Conservation (phyloP, 2,113 vertebrate species). For the Sceloporus undulatus region DNA sequence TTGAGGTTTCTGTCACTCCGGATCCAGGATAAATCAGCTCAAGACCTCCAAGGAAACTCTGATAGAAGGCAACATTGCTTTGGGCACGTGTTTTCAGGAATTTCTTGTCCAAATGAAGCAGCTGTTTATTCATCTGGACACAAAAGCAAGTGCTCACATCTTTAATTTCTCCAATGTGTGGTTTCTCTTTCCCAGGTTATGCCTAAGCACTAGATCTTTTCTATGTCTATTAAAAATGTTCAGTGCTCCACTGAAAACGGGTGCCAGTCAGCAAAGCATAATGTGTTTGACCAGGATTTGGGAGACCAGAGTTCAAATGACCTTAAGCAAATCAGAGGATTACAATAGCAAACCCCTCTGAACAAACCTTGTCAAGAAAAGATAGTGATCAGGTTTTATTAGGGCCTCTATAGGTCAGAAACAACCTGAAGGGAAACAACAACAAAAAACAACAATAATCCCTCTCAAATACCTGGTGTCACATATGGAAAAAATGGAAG, state of each 20-base stretch:
- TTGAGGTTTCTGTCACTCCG: slow-evolving; percentile 16
- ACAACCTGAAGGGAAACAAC: too few species aligned
- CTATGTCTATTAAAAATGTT: not conserved
- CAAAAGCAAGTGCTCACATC: rapidly evolving
- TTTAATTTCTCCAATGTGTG: rapidly evolving
- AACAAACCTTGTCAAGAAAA: too few species aligned
- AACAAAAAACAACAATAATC: too few species aligned
- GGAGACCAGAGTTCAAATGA: too few species aligned
- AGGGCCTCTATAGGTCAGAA: too few species aligned
- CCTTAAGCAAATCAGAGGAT: too few species aligned
- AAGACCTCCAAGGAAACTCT: slow-evolving; percentile 21
- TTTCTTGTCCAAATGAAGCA: slow-evolving; percentile 13
- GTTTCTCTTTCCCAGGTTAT: not conserved
- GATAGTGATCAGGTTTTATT: too few species aligned
- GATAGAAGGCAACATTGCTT: not conserved
- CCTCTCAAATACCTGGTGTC: not conserved
- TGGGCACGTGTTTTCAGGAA: not conserved
- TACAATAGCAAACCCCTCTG: too few species aligned
- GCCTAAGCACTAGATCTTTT: not conserved
- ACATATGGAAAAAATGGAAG: too few species aligned
- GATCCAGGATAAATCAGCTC: slow-evolving; percentile 9
- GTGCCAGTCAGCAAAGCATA: too few species aligned
- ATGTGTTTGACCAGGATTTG: too few species aligned
- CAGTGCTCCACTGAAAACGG: not conserved
- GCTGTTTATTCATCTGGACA: rapidly evolving